Evolutionary conservation across 1,140 invertebrate species (phyloP), one percentile per base, ranked within the genome.

Genomic region (Cotesia typhae): DNA sequence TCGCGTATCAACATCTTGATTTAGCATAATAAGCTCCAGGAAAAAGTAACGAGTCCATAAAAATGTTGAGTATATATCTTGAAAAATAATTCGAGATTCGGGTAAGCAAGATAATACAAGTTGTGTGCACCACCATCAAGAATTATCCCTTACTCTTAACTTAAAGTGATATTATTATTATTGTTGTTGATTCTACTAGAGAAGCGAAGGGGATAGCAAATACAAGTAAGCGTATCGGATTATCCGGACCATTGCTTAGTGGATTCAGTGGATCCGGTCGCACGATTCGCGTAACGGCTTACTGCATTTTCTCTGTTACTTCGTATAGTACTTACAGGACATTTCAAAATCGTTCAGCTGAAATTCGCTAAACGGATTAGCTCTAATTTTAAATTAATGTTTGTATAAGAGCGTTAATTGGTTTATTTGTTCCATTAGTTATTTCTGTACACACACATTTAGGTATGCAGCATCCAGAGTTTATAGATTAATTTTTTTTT

Each of bases 211-310:
- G 20, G 10, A 51, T 63, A 35, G 61, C 28, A 63, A 14, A 36
- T 41, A 63, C 51, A 28, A 20, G 70, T 75, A 79, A 80, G 77
- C 74, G 72, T 74, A 73, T 74, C 72, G 75, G 79, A 79, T 80
- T 80, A 80, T 78, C 74, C 79, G 73, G 75, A 63, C 75, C 78
- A 77, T 80, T 79, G 79, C 79, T 80, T 80, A 78, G 79, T 75
- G 76, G 79, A 80, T 80, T 76, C 77, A 78, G 71, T 74, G 79
- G 75, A 76, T 78, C 74, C 72, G 74, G 59, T 79, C 63, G 74
- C 78, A 72, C 72, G 70, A 79, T 75, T 73, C 74, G 72, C 73
- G 75, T 63, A 75, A 76, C 75, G 67, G 63, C 65, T 75, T 20
- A 20, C 59, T 63, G 9, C 20, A 63, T 52, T 37, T 70, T 53